Evolutionary conservation across 2,888 invertebrate species (phyloP), one percentile per base, ranked within the genome.

Genomic region (Watsonalla binaria): DNA sequence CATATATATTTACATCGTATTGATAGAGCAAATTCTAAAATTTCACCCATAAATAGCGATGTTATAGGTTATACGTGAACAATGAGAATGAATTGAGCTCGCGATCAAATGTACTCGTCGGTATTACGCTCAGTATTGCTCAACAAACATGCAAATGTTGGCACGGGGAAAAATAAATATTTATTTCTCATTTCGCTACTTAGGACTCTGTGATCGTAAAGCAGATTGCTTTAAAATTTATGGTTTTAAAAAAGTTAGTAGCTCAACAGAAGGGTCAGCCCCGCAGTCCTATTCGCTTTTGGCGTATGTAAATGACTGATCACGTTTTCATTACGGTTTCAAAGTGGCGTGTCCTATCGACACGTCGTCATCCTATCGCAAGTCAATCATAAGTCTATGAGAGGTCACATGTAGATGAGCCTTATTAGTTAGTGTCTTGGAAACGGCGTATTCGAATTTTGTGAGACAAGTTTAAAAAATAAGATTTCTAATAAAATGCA

Each of bases 51-150:
- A 63, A 70, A 68, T 66, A 60, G 68, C 61, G 50, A 66, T 61
- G 59, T 61, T 66, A 63, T 55, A 54, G 58, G 62, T 59, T 55
- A 53, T 54, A 67, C 61, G 53, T 57, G 65, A 67, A 73, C 66
- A 71, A 74, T 76, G 53, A 55, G 64, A 65, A 72, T 66, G 58
- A 68, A 70, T 66, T 54, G 50, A 58, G 57, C 51, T 57, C 57
- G 61, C 42, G 49, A 52, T 53, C 53, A 61, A 54, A 68, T 68
- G 66, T 65, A 66, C 55, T 24, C 24, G 24, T 24, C 1, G 24
- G 24, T 24, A 24, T 24, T 24, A 24, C 4, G 24, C 24, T 24
- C 24, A 24, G 24, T 24, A 24, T 49, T 46, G 42, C 52, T 58
- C 47, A 46, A 33, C 46, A 58, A 58, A 56, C 59, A 63, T 66